Evolutionary conservation across 1,140 invertebrate genomes (phyloP), one percentile per base, ranked within the genome.

Genomic region (Cecropterus lyciades): DNA sequence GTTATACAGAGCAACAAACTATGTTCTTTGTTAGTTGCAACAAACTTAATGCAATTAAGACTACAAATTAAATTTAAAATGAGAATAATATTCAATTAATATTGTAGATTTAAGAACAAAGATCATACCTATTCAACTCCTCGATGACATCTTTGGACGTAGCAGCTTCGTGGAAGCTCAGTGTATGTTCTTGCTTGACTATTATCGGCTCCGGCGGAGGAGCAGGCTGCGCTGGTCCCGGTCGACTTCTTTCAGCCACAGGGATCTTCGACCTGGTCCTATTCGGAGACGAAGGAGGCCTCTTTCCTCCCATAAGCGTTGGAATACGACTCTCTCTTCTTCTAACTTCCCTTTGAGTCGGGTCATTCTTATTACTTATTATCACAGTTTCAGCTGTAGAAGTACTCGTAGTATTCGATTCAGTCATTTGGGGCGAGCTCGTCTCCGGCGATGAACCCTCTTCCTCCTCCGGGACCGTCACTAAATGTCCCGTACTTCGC

Each of bases 81-180:
- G n/a, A n/a, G n/a, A n/a, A n/a, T n/a, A n/a, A n/a, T n/a, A n/a
- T 33, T 1, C 30, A 4, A 33, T 7, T 37, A 11, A 37, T 37
- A 11, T 7, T 30, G 0, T 7, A 30, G 7, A 37, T 1, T 37
- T 6, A 87, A 85, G 51, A 42, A 49, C 17, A 56, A 48, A 37
- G 56, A 55, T 56, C 70, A 77, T 66, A 89, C 75, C 95, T 93
- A 81, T 96, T 96, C 24, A 96, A 85, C 80, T 96, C 95, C 69
- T 96, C 95, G 66, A 96, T 96, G n/a, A 96, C 95, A 77, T 96
- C 95, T 79, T 96, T 96, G 20, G 95, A 95, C 27, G 95, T 95
- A 4, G 95, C 95, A 45, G 94, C 92, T 77, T 96, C 95, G 74
- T 95, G 95, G 79, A 95, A 95, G 86, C 95, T 95, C 33, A 95